Conservation (phyloP, 2,888 invertebrate genomes). For the Serrognathus titanus region DNA sequence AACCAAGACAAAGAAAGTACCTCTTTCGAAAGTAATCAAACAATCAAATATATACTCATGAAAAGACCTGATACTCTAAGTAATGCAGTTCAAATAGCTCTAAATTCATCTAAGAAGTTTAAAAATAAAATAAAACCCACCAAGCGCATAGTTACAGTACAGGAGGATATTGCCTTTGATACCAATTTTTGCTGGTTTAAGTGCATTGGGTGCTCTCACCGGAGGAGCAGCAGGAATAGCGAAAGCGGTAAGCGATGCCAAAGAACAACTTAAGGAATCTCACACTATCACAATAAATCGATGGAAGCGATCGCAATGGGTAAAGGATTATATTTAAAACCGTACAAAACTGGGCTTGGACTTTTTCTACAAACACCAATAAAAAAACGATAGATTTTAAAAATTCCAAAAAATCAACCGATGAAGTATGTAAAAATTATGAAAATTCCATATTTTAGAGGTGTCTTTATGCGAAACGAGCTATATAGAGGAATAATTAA, state of each 20-base stretch:
- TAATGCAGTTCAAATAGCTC: not conserved
- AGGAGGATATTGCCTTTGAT: slow-evolving; percentile 22
- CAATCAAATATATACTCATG: not conserved
- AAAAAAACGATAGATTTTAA: slow-evolving; percentile 13
- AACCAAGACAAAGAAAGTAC: not conserved
- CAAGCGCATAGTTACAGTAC: not conserved
- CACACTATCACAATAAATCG: slow-evolving; percentile 29
- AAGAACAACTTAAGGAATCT: slow-evolving; percentile 27
- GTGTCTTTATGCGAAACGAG: no score
- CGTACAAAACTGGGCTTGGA: slow-evolving; percentile 23
- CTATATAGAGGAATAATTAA: no score
- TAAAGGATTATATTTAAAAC: slow-evolving; percentile 6
- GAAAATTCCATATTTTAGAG: no score
- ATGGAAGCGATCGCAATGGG: slow-evolving; percentile 32
- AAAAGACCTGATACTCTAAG: not conserved
- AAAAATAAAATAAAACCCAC: no score
- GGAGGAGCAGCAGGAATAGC: slow-evolving; percentile 27
- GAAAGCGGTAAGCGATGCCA: slow-evolving; percentile 29
- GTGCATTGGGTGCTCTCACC: slow-evolving; percentile 24
- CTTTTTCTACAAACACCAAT: slow-evolving; percentile 18
- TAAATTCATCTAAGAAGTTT: not conserved
- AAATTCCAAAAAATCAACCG: no score
- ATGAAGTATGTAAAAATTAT: no score
- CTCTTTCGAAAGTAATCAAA: not conserved
- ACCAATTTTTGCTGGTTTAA: slow-evolving; percentile 27